These are phyloP conservation scores for Triplophysa dalaica DNA, from an alignment of 2,113 vertebrate species.

Conservation along the genomic window DNA sequence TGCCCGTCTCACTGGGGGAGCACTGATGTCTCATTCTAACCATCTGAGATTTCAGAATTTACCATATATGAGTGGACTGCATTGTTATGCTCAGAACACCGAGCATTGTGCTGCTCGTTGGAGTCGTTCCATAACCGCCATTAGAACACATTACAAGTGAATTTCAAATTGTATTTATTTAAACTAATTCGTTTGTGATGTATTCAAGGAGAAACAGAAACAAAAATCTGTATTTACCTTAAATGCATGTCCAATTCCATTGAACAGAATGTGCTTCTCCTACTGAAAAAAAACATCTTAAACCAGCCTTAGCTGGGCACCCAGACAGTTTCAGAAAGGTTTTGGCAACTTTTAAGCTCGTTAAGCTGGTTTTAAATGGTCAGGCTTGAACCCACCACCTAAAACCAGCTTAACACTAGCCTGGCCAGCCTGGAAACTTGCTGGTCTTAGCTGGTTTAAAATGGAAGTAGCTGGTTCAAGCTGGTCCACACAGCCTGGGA, in stretches of 20 bases:
- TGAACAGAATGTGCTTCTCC: too few relatives aligned
- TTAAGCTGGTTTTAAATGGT: too few relatives aligned
- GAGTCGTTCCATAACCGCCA: neutral
- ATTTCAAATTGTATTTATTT: neutral
- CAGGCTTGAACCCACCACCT: too few relatives aligned
- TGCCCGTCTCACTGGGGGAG: conserved; percentile 5
- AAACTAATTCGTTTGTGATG: neutral
- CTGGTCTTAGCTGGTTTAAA: too few relatives aligned
- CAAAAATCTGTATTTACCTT: neutral
- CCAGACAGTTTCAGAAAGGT: too few relatives aligned
- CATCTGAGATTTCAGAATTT: neutral
- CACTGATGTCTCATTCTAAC: neutral
- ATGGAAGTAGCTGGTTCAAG: too few relatives aligned
- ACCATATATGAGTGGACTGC: neutral
- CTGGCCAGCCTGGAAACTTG: too few relatives aligned
- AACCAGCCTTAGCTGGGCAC: too few relatives aligned
- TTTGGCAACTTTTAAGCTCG: too few relatives aligned
- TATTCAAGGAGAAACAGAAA: conserved; percentile 8
- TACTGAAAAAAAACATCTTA: too few relatives aligned
- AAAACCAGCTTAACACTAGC: too few relatives aligned
- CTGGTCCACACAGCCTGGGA: too few relatives aligned
- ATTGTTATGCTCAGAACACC: neutral
- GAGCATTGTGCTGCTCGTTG: conserved; percentile 11
- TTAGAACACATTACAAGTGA: neutral
- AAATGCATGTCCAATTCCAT: neutral